A percentile compares a stretch with the other conserved stretches of the same genome.
Evolutionary conservation across 2,797 vertebrate species (phyloP).

Genomic region (Alca torda): DNA sequence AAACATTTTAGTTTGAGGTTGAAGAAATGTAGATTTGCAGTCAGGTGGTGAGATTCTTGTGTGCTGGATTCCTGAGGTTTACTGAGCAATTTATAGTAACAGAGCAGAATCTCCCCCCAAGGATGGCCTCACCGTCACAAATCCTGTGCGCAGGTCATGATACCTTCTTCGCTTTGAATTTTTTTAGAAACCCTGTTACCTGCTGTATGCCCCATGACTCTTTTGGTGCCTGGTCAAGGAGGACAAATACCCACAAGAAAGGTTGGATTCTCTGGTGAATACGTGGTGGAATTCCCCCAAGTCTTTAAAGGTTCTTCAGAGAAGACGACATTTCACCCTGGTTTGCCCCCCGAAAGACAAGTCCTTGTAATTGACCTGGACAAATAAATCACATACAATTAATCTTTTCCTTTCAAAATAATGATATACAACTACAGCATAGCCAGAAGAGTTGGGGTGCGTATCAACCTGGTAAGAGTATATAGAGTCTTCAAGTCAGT

Average conservation of each 20-base stretch:
- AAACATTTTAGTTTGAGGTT: not conserved
- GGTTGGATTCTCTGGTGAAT: not conserved
- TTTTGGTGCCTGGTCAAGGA: not conserved
- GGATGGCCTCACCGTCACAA: not conserved
- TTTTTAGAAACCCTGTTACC: not conserved
- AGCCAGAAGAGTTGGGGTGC: not conserved
- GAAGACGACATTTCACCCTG: not conserved
- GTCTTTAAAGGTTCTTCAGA: not conserved
- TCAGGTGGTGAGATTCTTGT: not conserved
- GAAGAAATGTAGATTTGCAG: not conserved
- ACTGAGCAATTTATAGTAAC: not conserved
- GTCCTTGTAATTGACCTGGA: not conserved
- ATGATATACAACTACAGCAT: not conserved
- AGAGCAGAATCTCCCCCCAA: not conserved
- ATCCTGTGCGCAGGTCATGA: not conserved
- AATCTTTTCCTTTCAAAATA: not conserved
- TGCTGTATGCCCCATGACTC: not conserved
- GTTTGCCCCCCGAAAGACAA: not conserved
- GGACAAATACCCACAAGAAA: not conserved
- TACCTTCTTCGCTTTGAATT: not conserved
- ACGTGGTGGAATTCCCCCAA: accelerated
- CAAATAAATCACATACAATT: not conserved
- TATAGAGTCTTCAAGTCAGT: not conserved
- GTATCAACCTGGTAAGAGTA: not conserved
- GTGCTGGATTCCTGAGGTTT: not conserved